Conservation (phyloP, 2,113 vertebrate species). For the Orientallactaga bullata region DNA sequence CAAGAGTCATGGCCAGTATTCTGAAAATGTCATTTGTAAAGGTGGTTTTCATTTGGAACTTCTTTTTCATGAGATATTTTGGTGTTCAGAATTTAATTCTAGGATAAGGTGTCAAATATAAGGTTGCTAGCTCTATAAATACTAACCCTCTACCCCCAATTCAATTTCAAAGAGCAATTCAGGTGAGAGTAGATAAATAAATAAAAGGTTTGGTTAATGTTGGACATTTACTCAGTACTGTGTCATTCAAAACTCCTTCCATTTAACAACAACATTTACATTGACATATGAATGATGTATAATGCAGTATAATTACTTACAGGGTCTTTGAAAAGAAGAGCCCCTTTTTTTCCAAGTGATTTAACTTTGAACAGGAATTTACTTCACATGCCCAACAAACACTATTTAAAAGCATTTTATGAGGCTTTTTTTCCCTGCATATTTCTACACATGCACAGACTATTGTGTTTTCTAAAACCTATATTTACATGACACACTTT, state of each 20-base stretch:
- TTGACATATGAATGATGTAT: constrained; percentile 78
- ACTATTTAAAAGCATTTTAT: constrained; percentile 80
- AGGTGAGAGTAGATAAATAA: constrained; percentile 84
- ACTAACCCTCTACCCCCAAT: constrained; percentile 47
- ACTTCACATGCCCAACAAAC: constrained; percentile 75
- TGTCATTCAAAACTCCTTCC: constrained; percentile 76
- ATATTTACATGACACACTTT: constrained; percentile 84
- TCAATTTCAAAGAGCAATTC: constrained; percentile 77
- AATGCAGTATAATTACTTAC: constrained; percentile 80
- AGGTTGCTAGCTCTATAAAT: constrained; percentile 67
- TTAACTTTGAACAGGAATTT: constrained; percentile 82
- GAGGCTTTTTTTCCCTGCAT: constrained; percentile 58
- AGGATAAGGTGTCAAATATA: constrained; percentile 79
- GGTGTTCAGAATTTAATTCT: constrained; percentile 77
- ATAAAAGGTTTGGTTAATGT: constrained; percentile 79
- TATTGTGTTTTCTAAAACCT: constrained; percentile 83
- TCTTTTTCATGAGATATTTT: constrained; percentile 59
- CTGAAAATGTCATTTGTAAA: constrained; percentile 1
- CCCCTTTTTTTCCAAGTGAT: constrained; percentile 80
- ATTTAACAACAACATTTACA: constrained; percentile 77
- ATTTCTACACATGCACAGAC: constrained; percentile 78
- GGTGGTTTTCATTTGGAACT: constrained; percentile 42
- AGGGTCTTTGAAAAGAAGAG: constrained; percentile 78
- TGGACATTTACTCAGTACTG: constrained; percentile 56
- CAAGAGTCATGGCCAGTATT: background rate